Evolutionary conservation across 1,140 invertebrate species (phyloP), one percentile per base, ranked within the genome.

Genomic region (Dufourea novaeangliae): DNA sequence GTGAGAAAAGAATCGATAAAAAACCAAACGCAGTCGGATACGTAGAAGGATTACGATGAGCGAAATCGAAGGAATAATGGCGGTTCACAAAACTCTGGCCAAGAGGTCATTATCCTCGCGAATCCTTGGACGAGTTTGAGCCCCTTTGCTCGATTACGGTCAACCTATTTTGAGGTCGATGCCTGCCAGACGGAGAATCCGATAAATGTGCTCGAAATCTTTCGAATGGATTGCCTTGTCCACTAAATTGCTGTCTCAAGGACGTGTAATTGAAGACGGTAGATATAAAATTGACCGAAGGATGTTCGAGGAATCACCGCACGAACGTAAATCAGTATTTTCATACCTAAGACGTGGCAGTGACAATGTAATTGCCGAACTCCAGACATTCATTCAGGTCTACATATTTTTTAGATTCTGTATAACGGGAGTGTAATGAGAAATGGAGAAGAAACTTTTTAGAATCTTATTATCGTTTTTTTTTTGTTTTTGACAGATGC

Each of bases 91-190:
- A n/a, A 50, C 46, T 4, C 20, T n/a, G 20, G 46, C 6, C 5
- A n/a, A 1, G 46, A 50, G 46, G 46, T 50, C n/a, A 50, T 50
- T n/a, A n/a, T 50, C 20, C 46, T 46, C 46, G 46, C 20, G 46
- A 17, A 50, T 50, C 46, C 46, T 50, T 50, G 46, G 46, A 50
- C 46, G 46, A 50, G 46, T 50, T 50, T n/a, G 46, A 50, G 46
- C 46, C n/a, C 46, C 46, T n/a, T 50, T n/a, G 46, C 46, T 50
- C 46, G 46, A 50, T 50, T 50, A 50, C 46, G 46, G 46, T 50
- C 46, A 50, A 50, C 46, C 46, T 50, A 50, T 50, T 50, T 50
- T n/a, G 46, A 50, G 46, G 46, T n/a, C 46, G 46, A 50, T n/a
- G 46, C 46, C 46, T 50, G 20, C 0, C 46, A 7, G 46, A 50